Percentiles rank a stretch among this genome's conserved stretches.
Evolutionary conservation across 2,888 invertebrate genomes (phyloP).

Genomic region (Nomada hirtipes): DNA sequence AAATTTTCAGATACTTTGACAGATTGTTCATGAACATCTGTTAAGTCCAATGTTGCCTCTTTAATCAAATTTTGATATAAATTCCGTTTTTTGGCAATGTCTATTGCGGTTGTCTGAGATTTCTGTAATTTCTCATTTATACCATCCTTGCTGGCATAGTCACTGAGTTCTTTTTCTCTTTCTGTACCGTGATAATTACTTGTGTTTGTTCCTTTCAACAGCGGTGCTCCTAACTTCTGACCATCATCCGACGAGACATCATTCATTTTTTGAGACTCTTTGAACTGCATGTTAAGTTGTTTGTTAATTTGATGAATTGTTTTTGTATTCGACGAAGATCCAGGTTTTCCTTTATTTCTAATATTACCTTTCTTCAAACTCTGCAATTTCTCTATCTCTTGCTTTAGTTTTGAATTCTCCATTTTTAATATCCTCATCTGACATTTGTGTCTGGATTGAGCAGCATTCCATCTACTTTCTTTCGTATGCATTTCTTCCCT

Average conservation of each 20-base stretch:
- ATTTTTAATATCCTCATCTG: conserved; percentile 90
- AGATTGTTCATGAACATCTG: conserved; percentile 35
- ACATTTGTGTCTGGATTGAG: conserved; percentile 90
- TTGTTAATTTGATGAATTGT: conserved; percentile 92
- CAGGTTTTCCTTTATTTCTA: conserved; percentile 33
- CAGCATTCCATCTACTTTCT: conserved; percentile 90
- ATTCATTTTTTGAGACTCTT: conserved; percentile 28
- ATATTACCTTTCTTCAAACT: conserved; percentile 87
- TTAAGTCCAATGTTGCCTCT: conserved; percentile 77
- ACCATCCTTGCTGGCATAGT: conserved; percentile 12
- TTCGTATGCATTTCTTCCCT: conserved; percentile 90
- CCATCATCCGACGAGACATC: conserved; percentile 68
- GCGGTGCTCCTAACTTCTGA: conserved; percentile 37
- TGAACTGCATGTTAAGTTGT: conserved; percentile 75
- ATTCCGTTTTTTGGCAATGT: conserved; percentile 75
- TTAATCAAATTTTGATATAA: conserved; percentile 78
- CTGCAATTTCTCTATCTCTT: conserved; percentile 88
- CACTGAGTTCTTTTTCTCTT: conserved; percentile 41
- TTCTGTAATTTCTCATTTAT: conserved; percentile 43
- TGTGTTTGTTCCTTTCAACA: conserved; percentile 10
- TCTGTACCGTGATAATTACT: conserved; percentile 37
- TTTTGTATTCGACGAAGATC: conserved; percentile 87
- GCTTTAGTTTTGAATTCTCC: conserved; percentile 88
- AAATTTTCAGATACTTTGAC: conserved; percentile 3
- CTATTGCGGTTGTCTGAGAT: conserved; percentile 51